These are phyloP conservation scores for Ptychochromis oligacanthus DNA, from an alignment of 2,113 vertebrate genomes.

Conservation along the genomic window DNA sequence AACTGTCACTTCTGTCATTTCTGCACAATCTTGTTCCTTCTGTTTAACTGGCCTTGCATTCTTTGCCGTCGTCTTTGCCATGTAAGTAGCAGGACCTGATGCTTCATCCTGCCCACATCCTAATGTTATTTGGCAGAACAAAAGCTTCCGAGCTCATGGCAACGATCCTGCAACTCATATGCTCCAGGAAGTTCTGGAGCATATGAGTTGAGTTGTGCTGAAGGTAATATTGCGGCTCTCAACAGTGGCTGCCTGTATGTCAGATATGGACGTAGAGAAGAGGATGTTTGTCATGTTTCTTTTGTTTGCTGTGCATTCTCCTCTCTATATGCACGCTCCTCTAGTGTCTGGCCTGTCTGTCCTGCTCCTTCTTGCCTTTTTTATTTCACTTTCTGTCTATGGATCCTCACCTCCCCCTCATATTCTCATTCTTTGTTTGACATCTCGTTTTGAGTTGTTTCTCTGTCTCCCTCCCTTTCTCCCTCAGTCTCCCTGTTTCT, in stretches of 20 bases:
- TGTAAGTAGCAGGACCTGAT: conserved; percentile 67
- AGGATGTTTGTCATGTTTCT: conserved; percentile 74
- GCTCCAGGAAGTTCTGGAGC: conserved; percentile 67
- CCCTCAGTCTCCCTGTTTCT: neutral
- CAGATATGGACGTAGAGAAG: conserved; percentile 68
- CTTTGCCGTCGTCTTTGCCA: conserved; percentile 61
- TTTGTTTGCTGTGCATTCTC: conserved; percentile 73
- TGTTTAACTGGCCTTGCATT: conserved; percentile 64
- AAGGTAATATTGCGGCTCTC: conserved; percentile 70
- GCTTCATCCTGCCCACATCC: conserved; percentile 72
- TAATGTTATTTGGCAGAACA: conserved; percentile 77
- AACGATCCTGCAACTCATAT: conserved; percentile 60
- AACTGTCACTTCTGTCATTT: conserved; percentile 60
- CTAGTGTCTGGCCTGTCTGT: conserved; percentile 72
- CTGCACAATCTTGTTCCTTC: conserved; percentile 46
- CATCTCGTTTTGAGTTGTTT: conserved; percentile 76
- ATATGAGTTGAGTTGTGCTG: conserved; percentile 69
- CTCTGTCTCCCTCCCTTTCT: conserved; percentile 22
- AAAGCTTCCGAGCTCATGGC: conserved; percentile 66
- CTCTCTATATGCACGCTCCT: conserved; percentile 64
- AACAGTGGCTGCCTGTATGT: conserved; percentile 65
- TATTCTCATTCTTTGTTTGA: conserved; percentile 75
- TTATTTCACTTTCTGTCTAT: conserved; percentile 74
- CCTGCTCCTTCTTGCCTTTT: conserved; percentile 70
- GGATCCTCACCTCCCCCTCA: conserved; percentile 69